Percentiles rank a stretch among this genome's conserved stretches.
phyloP scores from a whole-genome alignment of 2,797 vertebrate genomes.

The Xiphophorus birchmanni region DNA sequence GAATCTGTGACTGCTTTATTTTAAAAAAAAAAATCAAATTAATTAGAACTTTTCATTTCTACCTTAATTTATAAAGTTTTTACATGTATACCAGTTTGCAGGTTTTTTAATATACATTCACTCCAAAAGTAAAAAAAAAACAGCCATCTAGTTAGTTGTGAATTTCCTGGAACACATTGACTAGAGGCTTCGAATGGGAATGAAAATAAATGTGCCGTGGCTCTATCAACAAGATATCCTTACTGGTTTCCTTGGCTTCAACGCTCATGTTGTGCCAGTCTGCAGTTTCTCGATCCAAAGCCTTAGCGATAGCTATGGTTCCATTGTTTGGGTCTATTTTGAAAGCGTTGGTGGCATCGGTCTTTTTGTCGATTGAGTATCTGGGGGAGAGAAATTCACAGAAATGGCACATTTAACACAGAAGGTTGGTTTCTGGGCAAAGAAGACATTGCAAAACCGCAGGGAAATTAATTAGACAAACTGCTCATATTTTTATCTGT shows the following conservation, averaged over 20 bases:
- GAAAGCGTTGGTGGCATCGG: constrained; percentile 78
- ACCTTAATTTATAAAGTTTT: not conserved
- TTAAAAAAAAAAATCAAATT: too few species aligned
- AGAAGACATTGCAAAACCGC: constrained; percentile 54
- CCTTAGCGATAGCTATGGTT: constrained; percentile 80
- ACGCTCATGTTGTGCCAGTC: constrained; percentile 92
- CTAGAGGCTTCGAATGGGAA: constrained; percentile 4
- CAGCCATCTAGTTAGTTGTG: not conserved
- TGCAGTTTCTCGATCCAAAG: constrained; percentile 88
- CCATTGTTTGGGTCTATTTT: constrained; percentile 88
- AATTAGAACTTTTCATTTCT: not conserved
- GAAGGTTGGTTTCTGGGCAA: constrained; percentile 56
- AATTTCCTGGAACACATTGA: not conserved
- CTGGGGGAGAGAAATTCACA: constrained; percentile 70
- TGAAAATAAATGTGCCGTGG: not conserved
- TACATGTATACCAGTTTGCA: not conserved
- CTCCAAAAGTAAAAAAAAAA: not conserved
- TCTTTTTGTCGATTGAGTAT: constrained; percentile 84
- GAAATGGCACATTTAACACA: constrained; percentile 49
- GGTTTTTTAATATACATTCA: not conserved
- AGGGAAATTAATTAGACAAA: constrained; percentile 69
- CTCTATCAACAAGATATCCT: constrained; percentile 60
- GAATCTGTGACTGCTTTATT: not conserved
- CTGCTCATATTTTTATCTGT: constrained; percentile 40
- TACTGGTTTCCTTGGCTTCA: constrained; percentile 89